A percentile compares a stretch with the other conserved stretches of the same genome.
Conservation (phyloP, 2,797 vertebrate species). For the Oryzias sinensis region DNA sequence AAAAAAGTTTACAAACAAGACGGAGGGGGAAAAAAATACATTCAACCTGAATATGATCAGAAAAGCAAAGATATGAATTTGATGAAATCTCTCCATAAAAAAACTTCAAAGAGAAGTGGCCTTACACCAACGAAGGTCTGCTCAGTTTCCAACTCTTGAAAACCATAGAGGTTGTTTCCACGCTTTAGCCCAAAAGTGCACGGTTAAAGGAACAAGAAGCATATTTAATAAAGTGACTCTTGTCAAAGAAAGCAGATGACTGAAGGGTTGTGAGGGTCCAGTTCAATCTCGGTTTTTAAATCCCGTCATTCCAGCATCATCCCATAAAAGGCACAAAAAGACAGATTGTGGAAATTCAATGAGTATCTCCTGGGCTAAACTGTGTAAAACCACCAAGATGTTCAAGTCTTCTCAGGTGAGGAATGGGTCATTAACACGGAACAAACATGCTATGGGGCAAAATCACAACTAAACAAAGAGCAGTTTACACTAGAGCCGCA, state of each 20-base stretch:
- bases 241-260: not conserved
- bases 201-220: too few species aligned
- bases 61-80: slow-evolving; percentile 30
- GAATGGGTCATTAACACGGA: slow-evolving; percentile 8
- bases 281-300: not conserved
- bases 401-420: slow-evolving; percentile 13
- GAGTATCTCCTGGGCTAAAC: slow-evolving; percentile 6
- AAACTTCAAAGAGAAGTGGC: not conserved
- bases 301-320: not conserved
- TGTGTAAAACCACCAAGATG: slow-evolving; percentile 12
- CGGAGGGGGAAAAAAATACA: slow-evolving; percentile 37
- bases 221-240: not conserved
- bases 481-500: not conserved
- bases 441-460: not conserved
- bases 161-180: slow-evolving; percentile 28
- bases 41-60: slow-evolving; percentile 43
- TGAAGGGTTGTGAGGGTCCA: not conserved
- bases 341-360: not conserved
- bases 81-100: slow-evolving; percentile 36
- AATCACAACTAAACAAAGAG: too few species aligned
- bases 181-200: slow-evolving; percentile 13
- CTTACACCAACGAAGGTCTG: slow-evolving; percentile 18
- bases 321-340: slow-evolving; percentile 6
- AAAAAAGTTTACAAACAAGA: slow-evolving; percentile 41
- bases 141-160: slow-evolving; percentile 19